Base-by-base conservation (phyloP, 2,113 vertebrate genomes). In the Hippocampus comes region DNA sequence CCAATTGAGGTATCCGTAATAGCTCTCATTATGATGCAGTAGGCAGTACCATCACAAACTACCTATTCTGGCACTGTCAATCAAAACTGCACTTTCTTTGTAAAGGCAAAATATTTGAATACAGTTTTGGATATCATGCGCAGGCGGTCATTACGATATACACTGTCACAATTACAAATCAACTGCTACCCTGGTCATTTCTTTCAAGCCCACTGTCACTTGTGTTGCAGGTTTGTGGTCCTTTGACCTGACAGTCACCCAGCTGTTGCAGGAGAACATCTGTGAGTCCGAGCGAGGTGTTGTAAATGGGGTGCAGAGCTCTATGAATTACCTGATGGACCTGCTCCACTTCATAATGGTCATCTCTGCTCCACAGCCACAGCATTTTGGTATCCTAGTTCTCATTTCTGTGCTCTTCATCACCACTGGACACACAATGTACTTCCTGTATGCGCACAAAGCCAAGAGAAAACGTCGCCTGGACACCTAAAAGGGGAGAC, bases 291-390 rank as follows among this genome's bases (percentile, higher is more conserved):
- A 94, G 77, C 49, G 84, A 56, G 93, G 93, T 2, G 83, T 93
- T 41, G 90, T 94, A 5, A 94, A 93, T 0, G 85, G 92, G 2
- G 85, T 94, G 63, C 93, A 94, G 84, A 93, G 93, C 83, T 94
- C 94, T 10, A 91, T 95, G 91, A 93, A 94, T 75, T 93, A 93
- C 82, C 87, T 94, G 78, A 93, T 92, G 92, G 92, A 93, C 71
- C 84, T 94, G 51, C 89, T 92, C 61, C 92, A 89, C 88, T 94
- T 93, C 70, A 78, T 92, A 46, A 91, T 89, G 66, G 87, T 94
- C 77, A 91, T 93, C 77, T 86, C 92, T 3, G 90, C 89, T 63
- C 88, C 89, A 3, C 84, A 92, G 82, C 91, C 77, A 0, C 91
- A 93, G 70, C 89, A 91, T 84, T 92, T 90, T 70, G 90, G 91